These are phyloP conservation scores for Psophia crepitans DNA, from an alignment of 2,113 vertebrate genomes.

Conservation along the genomic window DNA sequence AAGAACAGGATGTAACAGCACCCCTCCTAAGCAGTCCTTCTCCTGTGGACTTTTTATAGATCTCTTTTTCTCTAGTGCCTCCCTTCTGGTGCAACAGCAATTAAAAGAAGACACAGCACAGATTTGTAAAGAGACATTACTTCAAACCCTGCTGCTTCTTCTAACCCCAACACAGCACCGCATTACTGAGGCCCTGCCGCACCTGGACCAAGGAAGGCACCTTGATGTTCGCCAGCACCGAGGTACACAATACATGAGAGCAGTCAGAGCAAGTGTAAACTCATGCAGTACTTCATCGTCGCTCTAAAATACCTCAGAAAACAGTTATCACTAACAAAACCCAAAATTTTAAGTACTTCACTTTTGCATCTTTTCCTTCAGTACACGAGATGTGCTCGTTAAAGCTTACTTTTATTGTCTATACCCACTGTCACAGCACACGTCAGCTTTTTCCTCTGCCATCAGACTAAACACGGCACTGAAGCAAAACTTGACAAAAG, in stretches of 20 bases:
- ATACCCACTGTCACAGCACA: fast-evolving
- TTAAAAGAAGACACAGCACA: background rate
- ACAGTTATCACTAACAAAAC: fast-evolving
- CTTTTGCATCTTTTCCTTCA: background rate
- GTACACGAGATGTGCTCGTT: background rate
- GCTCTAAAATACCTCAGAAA: background rate
- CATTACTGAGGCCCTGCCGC: fast-evolving
- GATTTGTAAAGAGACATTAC: background rate
- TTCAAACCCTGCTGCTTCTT: background rate
- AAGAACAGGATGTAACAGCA: background rate
- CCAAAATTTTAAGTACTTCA: background rate
- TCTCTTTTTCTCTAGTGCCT: background rate
- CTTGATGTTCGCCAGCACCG: fast-evolving
- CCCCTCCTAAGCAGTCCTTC: background rate
- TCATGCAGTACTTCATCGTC: background rate
- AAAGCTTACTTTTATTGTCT: background rate
- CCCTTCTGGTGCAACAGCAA: background rate
- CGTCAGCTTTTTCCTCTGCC: background rate
- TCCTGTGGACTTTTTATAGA: background rate
- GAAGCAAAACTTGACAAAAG: background rate
- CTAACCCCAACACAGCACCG: background rate
- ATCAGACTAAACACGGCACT: background rate
- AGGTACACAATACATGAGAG: fast-evolving
- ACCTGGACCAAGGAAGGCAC: background rate
- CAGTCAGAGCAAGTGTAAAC: background rate